Percentiles rank a stretch among this genome's conserved stretches.
Evolutionary conservation across 1,140 invertebrate species (phyloP).

Genomic region (Limonius californicus): DNA sequence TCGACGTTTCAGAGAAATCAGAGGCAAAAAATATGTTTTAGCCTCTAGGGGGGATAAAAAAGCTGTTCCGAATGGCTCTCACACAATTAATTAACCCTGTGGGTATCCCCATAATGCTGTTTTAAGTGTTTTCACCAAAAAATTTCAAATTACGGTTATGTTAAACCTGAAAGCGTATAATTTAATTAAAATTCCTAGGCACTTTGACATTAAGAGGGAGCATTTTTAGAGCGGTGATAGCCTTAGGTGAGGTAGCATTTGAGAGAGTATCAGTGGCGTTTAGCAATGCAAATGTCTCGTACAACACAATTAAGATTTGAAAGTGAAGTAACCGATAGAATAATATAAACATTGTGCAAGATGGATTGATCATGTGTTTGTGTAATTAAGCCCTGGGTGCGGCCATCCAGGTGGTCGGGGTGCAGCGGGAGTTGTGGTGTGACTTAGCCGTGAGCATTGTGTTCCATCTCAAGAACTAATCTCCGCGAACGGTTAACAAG

Average conservation of each 20-base stretch:
- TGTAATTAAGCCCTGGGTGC: slow-evolving; percentile 10
- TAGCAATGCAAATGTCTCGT: slow-evolving; percentile 10
- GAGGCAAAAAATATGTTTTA: no score
- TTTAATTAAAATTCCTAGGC: no score
- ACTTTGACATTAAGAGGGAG: no score
- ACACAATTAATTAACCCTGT: no score
- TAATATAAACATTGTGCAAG: slow-evolving; percentile 15
- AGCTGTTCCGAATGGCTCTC: no score
- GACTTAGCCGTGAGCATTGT: slow-evolving; percentile 2
- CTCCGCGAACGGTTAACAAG: slow-evolving; percentile 13
- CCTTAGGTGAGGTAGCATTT: not conserved
- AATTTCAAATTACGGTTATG: no score
- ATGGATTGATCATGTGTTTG: slow-evolving; percentile 13
- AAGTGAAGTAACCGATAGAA: slow-evolving; percentile 13
- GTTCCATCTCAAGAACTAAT: slow-evolving; percentile 10
- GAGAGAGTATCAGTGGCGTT: not conserved
- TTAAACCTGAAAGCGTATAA: no score
- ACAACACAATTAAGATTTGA: slow-evolving; percentile 13
- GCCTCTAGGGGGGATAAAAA: no score
- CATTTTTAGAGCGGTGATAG: no score
- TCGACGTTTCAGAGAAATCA: no score
- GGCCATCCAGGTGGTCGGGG: slow-evolving; percentile 10
- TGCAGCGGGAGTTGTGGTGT: not conserved
- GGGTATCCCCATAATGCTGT: no score
- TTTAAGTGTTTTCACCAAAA: no score